Percentiles rank a stretch among this genome's conserved stretches.
Conservation (phyloP, 2,797 vertebrate species). For the Falco berigora region DNA sequence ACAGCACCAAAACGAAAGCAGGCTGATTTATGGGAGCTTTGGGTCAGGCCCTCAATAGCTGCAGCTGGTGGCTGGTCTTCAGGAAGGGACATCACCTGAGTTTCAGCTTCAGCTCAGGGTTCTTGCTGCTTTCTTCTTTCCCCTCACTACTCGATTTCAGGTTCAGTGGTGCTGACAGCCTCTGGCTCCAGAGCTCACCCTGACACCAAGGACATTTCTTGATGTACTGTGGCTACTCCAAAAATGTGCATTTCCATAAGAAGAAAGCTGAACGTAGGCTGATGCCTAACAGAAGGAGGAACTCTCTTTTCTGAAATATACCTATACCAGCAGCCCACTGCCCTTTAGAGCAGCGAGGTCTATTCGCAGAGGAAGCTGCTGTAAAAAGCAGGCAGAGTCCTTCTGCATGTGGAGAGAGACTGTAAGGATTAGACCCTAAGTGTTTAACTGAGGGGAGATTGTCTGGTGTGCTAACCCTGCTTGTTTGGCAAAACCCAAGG, state of each 20-base stretch:
- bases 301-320: neutral
- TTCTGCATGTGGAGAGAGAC: neutral
- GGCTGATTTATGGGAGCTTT: neutral
- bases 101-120: neutral
- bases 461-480: neutral
- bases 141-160: neutral
- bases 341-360: neutral
- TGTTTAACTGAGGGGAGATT: neutral
- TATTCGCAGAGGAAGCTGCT: neutral
- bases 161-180: neutral
- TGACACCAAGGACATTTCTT: neutral
- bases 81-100: neutral
- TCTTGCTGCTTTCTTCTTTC: neutral
- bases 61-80: neutral
- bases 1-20: neutral
- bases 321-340: neutral
- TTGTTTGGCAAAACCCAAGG: conserved; percentile 4
- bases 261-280: neutral
- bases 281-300: neutral
- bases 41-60: neutral
- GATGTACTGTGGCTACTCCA: neutral
- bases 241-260: neutral
- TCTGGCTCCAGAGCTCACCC: neutral
- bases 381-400: neutral
- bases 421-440: neutral